Percentiles rank a stretch among this genome's conserved stretches.
Evolutionary conservation across 2,888 invertebrate species (phyloP).

Genomic region (Apoda limacodes): DNA sequence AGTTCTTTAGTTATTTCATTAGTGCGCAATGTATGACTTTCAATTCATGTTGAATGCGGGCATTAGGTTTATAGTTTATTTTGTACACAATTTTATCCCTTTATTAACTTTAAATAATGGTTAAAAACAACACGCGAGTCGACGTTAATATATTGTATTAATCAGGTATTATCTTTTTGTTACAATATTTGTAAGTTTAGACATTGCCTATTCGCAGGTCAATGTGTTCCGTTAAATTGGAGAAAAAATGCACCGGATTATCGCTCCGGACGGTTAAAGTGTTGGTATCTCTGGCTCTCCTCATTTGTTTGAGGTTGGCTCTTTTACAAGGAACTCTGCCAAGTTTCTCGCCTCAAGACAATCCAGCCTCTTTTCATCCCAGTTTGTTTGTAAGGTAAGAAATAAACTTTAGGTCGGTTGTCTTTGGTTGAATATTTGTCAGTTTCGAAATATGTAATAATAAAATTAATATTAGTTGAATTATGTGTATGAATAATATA

Average conservation of each 20-base stretch:
- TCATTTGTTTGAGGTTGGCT: slow-evolving; percentile 77
- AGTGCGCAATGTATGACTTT: too few relatives aligned
- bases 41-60: too few relatives aligned
- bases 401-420: neutral
- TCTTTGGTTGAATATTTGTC: neutral
- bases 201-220: slow-evolving; percentile 44
- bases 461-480: neutral
- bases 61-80: too few relatives aligned
- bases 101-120: too few relatives aligned
- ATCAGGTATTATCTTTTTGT: too few relatives aligned
- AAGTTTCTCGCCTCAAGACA: slow-evolving; percentile 86
- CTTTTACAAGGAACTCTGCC: slow-evolving; percentile 85
- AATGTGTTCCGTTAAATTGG: slow-evolving; percentile 45
- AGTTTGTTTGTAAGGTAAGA: slow-evolving; percentile 78
- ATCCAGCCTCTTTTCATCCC: slow-evolving; percentile 86
- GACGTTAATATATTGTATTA: too few relatives aligned
- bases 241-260: slow-evolving; percentile 61
- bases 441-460: neutral
- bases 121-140: too few relatives aligned
- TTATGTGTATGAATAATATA: too few relatives aligned
- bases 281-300: slow-evolving; percentile 73
- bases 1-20: too few relatives aligned
- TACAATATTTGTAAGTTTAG: too few relatives aligned
- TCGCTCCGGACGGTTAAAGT: slow-evolving; percentile 74
- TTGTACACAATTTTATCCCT: too few relatives aligned